Evolutionary conservation across 2,888 invertebrate genomes (phyloP), one percentile per base, ranked within the genome.

Genomic region (Oegoconia quadripuncta): DNA sequence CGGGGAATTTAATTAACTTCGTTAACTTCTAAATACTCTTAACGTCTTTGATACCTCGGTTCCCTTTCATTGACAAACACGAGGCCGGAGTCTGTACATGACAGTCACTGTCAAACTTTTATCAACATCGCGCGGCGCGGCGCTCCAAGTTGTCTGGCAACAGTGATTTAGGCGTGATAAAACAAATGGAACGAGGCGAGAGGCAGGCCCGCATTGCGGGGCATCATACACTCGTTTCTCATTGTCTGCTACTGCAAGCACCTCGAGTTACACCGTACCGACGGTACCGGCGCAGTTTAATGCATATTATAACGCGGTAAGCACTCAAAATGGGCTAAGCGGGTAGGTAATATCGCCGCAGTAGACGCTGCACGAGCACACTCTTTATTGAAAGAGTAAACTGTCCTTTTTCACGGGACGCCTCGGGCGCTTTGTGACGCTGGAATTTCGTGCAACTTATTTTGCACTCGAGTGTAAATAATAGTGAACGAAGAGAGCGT

Each of bases 11-110:
- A 87, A 87, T 87, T 87, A 87, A 86, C 81, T 84, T 84, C 78
- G 79, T 80, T 82, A 86, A 84, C 81, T 87, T 82, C 82, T 79
- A 84, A 86, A 87, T 78, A 84, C 83, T 84, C 86, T 83, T 83
- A 81, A 81, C 82, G 78, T 84, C 82, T 86, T 81, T 81, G 83
- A 82, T 84, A 84, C 76, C 73, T 76, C 74, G 55, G 68, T 69
- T 64, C 75, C 74, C 73, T 75, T 72, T 66, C 79, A 81, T 79
- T 80, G 79, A 76, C 76, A 80, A 76, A 76, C 75, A 71, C 65
- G 70, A 64, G 63, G 64, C 55, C n/a, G 55, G 62, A 55, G 71
- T 64, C 73, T 81, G 81, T 72, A 64, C 61, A 64, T 70, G 83
- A 83, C 80, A 81, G 76, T 62, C 55, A 60, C 72, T 79, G 82